Conservation (phyloP, 2,797 vertebrate genomes). For the Trachurus trachurus region DNA sequence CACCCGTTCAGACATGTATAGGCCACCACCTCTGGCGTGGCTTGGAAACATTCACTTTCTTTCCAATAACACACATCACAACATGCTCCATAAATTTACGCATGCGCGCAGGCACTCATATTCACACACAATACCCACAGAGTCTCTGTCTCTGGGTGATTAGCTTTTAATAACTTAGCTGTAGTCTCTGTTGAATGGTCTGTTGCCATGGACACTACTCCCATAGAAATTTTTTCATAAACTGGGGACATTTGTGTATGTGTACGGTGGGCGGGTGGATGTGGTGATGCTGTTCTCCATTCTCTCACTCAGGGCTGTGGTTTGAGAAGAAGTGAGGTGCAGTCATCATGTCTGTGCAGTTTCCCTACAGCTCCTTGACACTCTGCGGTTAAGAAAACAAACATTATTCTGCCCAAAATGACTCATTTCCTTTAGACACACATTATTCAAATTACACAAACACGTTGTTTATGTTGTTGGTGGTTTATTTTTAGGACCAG, state of each 20-base stretch:
- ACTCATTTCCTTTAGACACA: constrained; percentile 41
- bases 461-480: constrained; percentile 3
- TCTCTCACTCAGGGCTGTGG: constrained; percentile 46
- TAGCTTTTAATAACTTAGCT: constrained; percentile 74
- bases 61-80: constrained; percentile 69
- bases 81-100: constrained; percentile 37
- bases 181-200: constrained; percentile 73
- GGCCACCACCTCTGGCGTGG: constrained; percentile 22
- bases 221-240: constrained; percentile 56
- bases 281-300: constrained; percentile 43
- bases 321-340: constrained; percentile 41
- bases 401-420: constrained; percentile 5
- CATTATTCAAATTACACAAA: constrained; percentile 5
- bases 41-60: constrained; percentile 62
- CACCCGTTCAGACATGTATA: constrained; percentile 65
- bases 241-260: constrained; percentile 43
- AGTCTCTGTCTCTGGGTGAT: constrained; percentile 63
- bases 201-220: constrained; percentile 78
- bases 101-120: constrained; percentile 25
- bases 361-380: constrained; percentile 28
- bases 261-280: constrained; percentile 33
- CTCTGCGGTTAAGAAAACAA: constrained; percentile 42
- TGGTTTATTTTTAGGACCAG: not conserved
- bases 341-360: constrained; percentile 17
- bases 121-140: constrained; percentile 59